phyloP scores from a whole-genome alignment of 1,140 invertebrate species.

The Phortica variegata region DNA sequence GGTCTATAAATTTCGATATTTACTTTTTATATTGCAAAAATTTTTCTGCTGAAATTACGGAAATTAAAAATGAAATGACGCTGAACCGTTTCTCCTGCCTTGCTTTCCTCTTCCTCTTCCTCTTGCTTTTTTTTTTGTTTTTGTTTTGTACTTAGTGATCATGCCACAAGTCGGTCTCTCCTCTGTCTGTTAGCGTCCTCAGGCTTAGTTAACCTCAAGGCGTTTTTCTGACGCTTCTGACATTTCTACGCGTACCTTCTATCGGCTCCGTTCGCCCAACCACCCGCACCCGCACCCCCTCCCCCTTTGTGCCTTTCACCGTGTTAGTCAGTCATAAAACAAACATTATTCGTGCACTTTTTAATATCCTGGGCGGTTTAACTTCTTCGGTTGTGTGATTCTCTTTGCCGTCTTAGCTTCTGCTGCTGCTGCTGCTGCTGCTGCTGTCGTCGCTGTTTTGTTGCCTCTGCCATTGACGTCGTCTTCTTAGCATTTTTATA shows the following conservation, averaged over 20 bases:
- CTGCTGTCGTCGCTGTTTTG: too few relatives aligned
- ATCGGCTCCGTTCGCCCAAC: neutral
- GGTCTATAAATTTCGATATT: constrained; percentile 58
- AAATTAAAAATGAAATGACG: constrained; percentile 57
- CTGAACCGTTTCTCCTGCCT: too few relatives aligned
- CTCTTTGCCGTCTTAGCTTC: neutral
- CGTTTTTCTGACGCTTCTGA: too few relatives aligned
- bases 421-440: neutral
- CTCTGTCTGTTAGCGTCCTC: too few relatives aligned
- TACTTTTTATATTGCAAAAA: constrained; percentile 57
- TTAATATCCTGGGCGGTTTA: constrained; percentile 54
- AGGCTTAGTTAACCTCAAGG: too few relatives aligned
- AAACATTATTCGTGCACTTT: constrained; percentile 53
- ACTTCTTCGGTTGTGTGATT: constrained; percentile 27
- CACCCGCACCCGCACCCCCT: neutral
- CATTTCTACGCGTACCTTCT: constrained; percentile 19
- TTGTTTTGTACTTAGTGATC: too few relatives aligned
- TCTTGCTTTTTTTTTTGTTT: too few relatives aligned
- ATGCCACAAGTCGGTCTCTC: too few relatives aligned
- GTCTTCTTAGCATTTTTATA: constrained; percentile 23
- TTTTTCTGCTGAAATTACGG: constrained; percentile 58
- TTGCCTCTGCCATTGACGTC: constrained; percentile 1
- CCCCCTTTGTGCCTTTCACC: constrained; percentile 10
- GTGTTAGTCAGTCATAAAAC: constrained; percentile 41
- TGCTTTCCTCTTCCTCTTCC: too few relatives aligned